Evolutionary conservation across 2,797 vertebrate genomes (phyloP), one percentile per base, ranked within the genome.

Genomic region (Dicrostonyx torquatus): DNA sequence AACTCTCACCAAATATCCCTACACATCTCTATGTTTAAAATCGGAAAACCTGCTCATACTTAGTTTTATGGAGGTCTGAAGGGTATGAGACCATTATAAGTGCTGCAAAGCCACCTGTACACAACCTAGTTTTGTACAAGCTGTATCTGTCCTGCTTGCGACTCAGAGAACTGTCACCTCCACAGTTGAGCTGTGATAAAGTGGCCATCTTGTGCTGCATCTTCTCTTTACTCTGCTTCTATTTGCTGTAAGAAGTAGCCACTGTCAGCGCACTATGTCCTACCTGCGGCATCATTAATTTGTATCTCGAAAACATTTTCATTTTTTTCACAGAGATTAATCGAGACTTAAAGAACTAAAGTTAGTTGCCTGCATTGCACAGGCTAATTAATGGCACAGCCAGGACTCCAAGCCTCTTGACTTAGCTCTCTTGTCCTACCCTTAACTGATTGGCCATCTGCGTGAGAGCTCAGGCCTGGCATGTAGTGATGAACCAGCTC

Each of bases 41-140:
- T 45, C 72, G 58, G 7, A 73, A 84, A 43, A 15, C 73, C 53
- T 34, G 3, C 64, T 48, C 50, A 68, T 72, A 31, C 5, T 70
- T 86, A 50, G 2, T 18, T 77, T 75, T 64, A 29, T 50, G 24
- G 48, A 2, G 24, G 24, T 7, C 14, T 40, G n/a, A 4, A 29
- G 50, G 34, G 22, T 37, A 2, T 37, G 64, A 40, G 45, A 60
- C 5, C 20, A 58, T 76, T 82, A 1, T 84, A n/a, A 85, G 17
- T 84, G 43, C 20, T 87, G 31, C 89, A 94, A 96, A 76, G 31
- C 43, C 60, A 66, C 37, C 83, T 95, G 50, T 53, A 34, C 31
- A 40, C 75, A 80, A 79, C 75, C n/a, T 53, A 15, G 18, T 22
- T 96, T 79, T 72, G 24, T 64, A n/a, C n/a, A 76, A 94, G 26